These are phyloP conservation scores for Phortica okadai DNA, from an alignment of 2,888 invertebrate genomes.

Conservation along the genomic window DNA sequence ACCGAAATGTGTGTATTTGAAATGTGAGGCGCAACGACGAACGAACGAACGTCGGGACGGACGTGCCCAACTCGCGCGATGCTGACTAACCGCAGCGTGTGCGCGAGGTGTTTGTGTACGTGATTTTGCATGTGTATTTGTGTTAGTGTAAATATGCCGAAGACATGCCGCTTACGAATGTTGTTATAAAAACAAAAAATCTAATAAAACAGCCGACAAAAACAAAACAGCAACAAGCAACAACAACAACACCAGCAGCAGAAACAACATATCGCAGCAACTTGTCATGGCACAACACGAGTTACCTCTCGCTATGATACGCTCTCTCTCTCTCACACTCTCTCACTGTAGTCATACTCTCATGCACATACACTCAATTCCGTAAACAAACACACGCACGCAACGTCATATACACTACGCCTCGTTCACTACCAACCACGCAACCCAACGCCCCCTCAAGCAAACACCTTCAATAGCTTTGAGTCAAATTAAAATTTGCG, in stretches of 20 bases:
- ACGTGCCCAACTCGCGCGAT: neutral
- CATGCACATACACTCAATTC: conserved; percentile 19
- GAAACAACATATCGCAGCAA: neutral
- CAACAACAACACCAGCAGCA: conserved; percentile 30
- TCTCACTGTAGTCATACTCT: neutral
- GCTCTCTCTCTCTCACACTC: neutral
- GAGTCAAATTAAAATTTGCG: too few species aligned
- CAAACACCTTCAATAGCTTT: too few species aligned
- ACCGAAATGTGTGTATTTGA: conserved; percentile 54
- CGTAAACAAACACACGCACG: conserved; percentile 8
- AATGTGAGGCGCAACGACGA: conserved; percentile 28
- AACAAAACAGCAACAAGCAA: conserved; percentile 50
- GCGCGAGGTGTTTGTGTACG: neutral
- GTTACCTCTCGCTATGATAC: neutral
- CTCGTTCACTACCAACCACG: conserved; percentile 38
- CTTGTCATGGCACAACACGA: neutral
- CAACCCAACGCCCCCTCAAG: conserved; percentile 14
- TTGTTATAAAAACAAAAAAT: conserved; percentile 69
- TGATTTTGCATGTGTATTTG: neutral
- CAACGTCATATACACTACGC: too few species aligned
- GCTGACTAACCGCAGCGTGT: too few species aligned
- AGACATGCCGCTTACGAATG: conserved; percentile 57
- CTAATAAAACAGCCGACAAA: conserved; percentile 68
- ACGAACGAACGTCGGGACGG: conserved; percentile 26
- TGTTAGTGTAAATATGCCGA: conserved; percentile 1